Evolutionary conservation across 1,140 invertebrate genomes (phyloP), one percentile per base, ranked within the genome.

Genomic region (Drosophila subpulchrella): DNA sequence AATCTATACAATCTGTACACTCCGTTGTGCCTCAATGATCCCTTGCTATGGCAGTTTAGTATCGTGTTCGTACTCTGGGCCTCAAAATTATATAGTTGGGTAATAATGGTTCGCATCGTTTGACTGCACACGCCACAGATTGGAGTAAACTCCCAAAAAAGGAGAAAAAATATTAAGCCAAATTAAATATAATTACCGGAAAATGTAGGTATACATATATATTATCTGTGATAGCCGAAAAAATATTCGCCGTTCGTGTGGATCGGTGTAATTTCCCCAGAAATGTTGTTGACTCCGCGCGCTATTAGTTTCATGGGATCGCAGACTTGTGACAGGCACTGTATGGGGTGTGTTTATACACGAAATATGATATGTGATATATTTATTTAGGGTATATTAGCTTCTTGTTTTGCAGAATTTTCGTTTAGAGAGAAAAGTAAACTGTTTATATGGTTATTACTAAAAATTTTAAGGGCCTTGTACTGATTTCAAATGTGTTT

Each of bases 121-220:
- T 58, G 74, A 74, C 57, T 89, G 81, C 58, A 83, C 84, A 89
- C 65, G 81, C 65, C 66, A 90, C 60, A 54, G 50, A 53, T 72
- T 51, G 48, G 15, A 67, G 59, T 67, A 34, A 46, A 63, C 61
- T 57, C 46, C 50, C 68, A 54, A 65, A 73, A 46, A 20, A 41
- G 53, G 51, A 54, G 47, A 46, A 44, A 41, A 53, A 72, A 80
- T 89, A 89, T 88, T 68, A 71, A 76, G 68, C 34, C 60, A 88
- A 88, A 89, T 88, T 88, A 84, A 85, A 62, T 75, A 84, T 89
- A 89, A 89, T 89, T 90, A 90, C 84, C 85, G 84, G 84, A 89
- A 89, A 90, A 90, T 84, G 80, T 88, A 63, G 54, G 32, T 70
- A 66, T 41, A 70, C 27, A 27, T 27, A 27, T 27, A 4, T 27